Evolutionary conservation across 2,797 vertebrate species (phyloP), one percentile per base, ranked within the genome.

Genomic region (Pelochelys cantorii): DNA sequence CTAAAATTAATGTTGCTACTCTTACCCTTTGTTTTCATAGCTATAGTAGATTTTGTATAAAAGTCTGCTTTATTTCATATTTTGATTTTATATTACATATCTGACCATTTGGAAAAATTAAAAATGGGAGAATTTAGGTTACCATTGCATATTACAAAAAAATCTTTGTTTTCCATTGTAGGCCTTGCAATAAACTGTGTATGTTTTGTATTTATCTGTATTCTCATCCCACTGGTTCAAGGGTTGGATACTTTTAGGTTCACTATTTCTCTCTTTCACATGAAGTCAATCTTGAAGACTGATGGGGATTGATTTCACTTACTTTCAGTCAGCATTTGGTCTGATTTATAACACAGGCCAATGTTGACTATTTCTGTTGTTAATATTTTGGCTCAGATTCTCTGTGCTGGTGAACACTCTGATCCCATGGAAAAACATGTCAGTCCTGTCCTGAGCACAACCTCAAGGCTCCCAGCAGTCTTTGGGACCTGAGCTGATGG

Each of bases 341-440:
- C 37, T 52, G 23, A 27, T n/a, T 62, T 42, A 23, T 27, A 10
- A 25, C 13, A 48, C 48, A 48, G 1, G 1, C 14, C 80, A 15
- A 5, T n/a, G 8, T 0, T 20, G 13, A 34, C 57, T 29, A 17
- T 71, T 71, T 85, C n/a, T 65, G 14, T 29, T 52, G 0, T 80
- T 65, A 62, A 37, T 3, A 5, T 10, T 60, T 62, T 53, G n/a
- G 12, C 18, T 0, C 5, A 18, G 1, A 37, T 56, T 81, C 62
- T 52, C 80, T 37, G 52, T 29, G 5, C 48, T 68, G 81, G 78
- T 54, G 42, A 10, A 55, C 2, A 0, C 10, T 15, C 75, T 53
- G 22, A 12, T 23, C 0, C 1, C 8, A 48, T 48, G 42, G 42
- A 48, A 48, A 9, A 48, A 48, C 52, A 27, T 52, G 48, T 52